A percentile compares a stretch with the other conserved stretches of the same genome.
These are phyloP conservation scores for Cottus gobio DNA, from an alignment of 2,113 vertebrate genomes.

Conservation along the genomic window DNA sequence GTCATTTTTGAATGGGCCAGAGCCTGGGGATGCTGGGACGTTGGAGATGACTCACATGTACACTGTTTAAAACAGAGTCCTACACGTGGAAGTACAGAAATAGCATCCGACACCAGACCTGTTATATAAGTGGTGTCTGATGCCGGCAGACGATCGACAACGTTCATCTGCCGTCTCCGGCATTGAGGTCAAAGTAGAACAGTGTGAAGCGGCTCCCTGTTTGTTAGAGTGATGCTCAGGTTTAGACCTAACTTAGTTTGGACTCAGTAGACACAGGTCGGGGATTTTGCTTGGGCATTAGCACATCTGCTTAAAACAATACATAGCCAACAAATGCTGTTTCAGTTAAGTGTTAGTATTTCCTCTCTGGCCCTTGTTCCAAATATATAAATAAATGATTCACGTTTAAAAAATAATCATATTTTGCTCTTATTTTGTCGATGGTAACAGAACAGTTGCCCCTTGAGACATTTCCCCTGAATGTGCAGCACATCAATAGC, in stretches of 20 bases:
- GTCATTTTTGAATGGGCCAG: not conserved
- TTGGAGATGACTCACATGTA: not conserved
- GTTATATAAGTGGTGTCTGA: not conserved
- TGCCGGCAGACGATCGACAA: not conserved
- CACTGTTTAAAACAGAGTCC: not conserved
- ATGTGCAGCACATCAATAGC: slow-evolving; percentile 2
- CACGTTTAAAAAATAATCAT: not conserved
- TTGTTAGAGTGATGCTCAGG: not conserved
- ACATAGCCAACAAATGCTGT: too few species aligned
- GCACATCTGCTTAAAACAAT: too few species aligned
- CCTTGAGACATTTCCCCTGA: not conserved
- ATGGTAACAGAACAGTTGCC: not conserved
- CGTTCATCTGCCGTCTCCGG: not conserved
- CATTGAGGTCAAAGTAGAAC: not conserved
- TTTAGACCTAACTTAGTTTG: not conserved
- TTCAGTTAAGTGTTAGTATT: not conserved
- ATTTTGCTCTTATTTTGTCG: not conserved
- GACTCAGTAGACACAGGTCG: not conserved
- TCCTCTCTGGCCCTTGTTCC: not conserved
- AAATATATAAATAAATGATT: not conserved
- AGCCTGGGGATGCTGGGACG: not conserved
- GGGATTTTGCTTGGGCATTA: too few species aligned
- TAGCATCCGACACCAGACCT: not conserved
- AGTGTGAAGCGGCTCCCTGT: not conserved
- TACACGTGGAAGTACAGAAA: not conserved